These are phyloP conservation scores for Antedon mediterranea DNA, from an alignment of 53 echinoderm and acorn worm genomes.

Conservation along the genomic window DNA sequence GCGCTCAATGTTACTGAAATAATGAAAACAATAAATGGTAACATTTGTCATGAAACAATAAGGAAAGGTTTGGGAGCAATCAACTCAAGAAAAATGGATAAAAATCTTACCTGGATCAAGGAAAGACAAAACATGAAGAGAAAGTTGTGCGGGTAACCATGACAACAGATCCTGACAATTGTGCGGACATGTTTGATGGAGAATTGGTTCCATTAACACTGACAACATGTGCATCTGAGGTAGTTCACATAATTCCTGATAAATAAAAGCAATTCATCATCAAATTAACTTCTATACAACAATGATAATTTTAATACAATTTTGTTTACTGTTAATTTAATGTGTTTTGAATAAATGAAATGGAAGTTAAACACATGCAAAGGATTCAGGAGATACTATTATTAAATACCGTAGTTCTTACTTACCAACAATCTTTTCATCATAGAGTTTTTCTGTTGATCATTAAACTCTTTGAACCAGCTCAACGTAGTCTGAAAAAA, in stretches of 20 bases:
- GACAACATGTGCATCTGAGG: slow-evolving; percentile 99
- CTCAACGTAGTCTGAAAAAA: slow-evolving; percentile 41
- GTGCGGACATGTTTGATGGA: slow-evolving; percentile 97
- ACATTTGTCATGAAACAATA: background rate
- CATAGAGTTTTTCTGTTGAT: slow-evolving; percentile 93
- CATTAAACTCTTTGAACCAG: slow-evolving; percentile 94
- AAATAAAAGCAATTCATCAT: background rate
- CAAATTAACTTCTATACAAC: background rate
- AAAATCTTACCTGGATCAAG: slow-evolving; percentile 76
- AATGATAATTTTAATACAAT: no score
- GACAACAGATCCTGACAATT: slow-evolving; percentile 97
- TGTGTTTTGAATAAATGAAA: no score
- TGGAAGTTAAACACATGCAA: no score
- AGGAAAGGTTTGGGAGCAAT: no score
- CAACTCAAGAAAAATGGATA: no score
- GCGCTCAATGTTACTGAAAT: slow-evolving; percentile 69
- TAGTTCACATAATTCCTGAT: slow-evolving; percentile 83
- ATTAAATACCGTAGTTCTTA: background rate
- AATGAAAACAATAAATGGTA: background rate
- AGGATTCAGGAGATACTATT: no score
- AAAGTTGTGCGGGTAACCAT: slow-evolving; percentile 85
- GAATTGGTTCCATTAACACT: slow-evolving; percentile 93
- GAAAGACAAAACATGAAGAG: slow-evolving; percentile 64
- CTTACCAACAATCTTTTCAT: slow-evolving; percentile 94
- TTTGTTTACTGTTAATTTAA: no score